Base-by-base conservation (phyloP, 1,140 invertebrate species). In the Scaptomyza pallida region DNA sequence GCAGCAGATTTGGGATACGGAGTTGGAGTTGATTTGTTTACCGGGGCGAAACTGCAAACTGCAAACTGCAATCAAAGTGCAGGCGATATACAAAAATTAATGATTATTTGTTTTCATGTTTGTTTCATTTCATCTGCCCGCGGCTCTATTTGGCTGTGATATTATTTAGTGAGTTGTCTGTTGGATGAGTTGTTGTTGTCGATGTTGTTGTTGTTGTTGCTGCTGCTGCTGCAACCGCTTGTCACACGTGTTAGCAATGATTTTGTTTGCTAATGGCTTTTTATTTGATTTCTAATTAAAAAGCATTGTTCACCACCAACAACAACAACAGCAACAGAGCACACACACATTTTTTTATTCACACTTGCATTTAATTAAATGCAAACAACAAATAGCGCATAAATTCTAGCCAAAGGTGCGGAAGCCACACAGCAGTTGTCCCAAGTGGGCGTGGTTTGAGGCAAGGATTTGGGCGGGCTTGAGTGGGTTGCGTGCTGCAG, bases 241-340 rank as follows among this genome's bases (percentile, higher is more conserved):
- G 76, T 80, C 77, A 77, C 72, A 76, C 68, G 74, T 86, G 81
- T 72, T 56, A 50, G 56, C 67, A 76, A 86, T 86, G 72, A 85
- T 86, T 85, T 79, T 80, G 60, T 72, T 75, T 75, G 44, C 48
- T 51, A 71, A 59, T 77, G 54, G 75, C 64, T 77, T 71, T 81
- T 69, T 81, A 86, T 86, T 86, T 86, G 82, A 81, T 88, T 85
- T 86, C 81, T 85, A 85, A 85, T 85, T 85, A 85, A 85, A 85
- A 86, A 61, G 21, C 81, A 72, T 77, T 63, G 47, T 71, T 13
- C 47, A 10, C 33, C 13, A 40, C 33, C 13, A 40, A 37, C 45
- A 61, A 9, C 48, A n/a, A n/a, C n/a, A n/a, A n/a, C n/a, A n/a
- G n/a, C n/a, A n/a, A n/a, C n/a, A n/a, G n/a, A n/a, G n/a, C n/a